Evolutionary conservation across 2,113 vertebrate genomes (phyloP).

Genomic region (Vulpes ferrilata): DNA sequence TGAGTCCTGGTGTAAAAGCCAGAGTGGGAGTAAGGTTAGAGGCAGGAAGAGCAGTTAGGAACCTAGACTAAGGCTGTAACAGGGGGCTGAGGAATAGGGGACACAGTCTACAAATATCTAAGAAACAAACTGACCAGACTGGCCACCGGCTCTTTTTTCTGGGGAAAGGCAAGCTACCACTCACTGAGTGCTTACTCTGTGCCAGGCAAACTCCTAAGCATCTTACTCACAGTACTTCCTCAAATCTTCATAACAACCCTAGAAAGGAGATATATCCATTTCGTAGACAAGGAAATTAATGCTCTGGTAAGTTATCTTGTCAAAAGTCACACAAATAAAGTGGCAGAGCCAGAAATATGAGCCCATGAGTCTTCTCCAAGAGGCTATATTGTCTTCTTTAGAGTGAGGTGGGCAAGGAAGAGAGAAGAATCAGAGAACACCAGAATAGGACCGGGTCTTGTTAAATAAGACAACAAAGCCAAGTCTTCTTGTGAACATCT

Average conservation of each 20-base stretch:
- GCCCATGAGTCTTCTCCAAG: neutral
- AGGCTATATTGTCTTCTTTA: neutral
- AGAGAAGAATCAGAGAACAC: neutral
- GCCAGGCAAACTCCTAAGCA: neutral
- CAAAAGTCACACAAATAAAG: conserved; percentile 3
- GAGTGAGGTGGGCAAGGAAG: neutral
- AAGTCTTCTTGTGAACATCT: neutral
- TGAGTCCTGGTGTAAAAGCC: neutral
- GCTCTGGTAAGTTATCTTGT: neutral
- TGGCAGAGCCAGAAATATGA: neutral
- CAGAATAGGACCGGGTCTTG: neutral
- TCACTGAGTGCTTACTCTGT: neutral
- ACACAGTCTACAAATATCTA: neutral
- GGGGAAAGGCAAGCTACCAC: neutral
- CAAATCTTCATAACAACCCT: neutral
- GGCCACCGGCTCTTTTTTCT: neutral
- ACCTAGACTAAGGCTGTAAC: neutral
- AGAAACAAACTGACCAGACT: neutral
- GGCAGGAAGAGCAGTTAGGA: neutral
- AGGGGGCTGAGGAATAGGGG: neutral
- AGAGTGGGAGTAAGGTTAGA: neutral
- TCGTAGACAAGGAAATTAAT: neutral
- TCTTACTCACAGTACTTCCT: neutral
- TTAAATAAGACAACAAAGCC: neutral
- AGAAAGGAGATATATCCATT: neutral